Evolutionary conservation across 92 coral and sea anemone genomes (phyloP).

Genomic region (Virgularia gustaviana): DNA sequence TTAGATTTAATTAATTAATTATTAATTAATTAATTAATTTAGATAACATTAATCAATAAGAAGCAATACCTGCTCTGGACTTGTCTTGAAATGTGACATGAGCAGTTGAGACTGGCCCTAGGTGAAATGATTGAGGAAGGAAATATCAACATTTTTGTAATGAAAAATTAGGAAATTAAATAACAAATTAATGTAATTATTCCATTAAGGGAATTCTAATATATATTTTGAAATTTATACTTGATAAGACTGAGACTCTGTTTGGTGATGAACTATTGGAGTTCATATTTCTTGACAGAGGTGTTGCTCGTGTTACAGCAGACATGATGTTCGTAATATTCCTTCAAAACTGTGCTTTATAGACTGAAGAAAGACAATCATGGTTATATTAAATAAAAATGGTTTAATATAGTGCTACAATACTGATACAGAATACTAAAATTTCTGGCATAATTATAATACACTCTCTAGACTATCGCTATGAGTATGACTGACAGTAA

Average conservation of each 20-base stretch:
- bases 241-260: slow-evolving; percentile 13
- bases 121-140: too few relatives aligned
- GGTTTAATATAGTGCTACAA: too few relatives aligned
- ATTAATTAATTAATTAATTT: not conserved
- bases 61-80: slow-evolving; percentile 17
- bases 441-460: too few relatives aligned
- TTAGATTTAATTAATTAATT: not conserved
- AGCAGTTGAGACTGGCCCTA: slow-evolving; percentile 22
- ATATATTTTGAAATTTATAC: not conserved
- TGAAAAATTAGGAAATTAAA: not conserved
- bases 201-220: not conserved
- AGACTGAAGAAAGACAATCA: too few relatives aligned
- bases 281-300: slow-evolving; percentile 7
- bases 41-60: not conserved
- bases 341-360: too few relatives aligned
- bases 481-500: too few relatives aligned
- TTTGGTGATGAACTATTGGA: slow-evolving; percentile 21
- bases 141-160: too few relatives aligned
- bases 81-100: slow-evolving; percentile 18
- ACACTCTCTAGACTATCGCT: too few relatives aligned
- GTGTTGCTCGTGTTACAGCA: slow-evolving; percentile 16
- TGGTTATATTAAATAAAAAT: too few relatives aligned
- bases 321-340: slow-evolving; percentile 11
- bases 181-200: not conserved
- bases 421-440: too few relatives aligned